Percentiles rank a stretch among this genome's conserved stretches.
phyloP scores from a whole-genome alignment of 2,888 invertebrate species.

The Drosophila dives region DNA sequence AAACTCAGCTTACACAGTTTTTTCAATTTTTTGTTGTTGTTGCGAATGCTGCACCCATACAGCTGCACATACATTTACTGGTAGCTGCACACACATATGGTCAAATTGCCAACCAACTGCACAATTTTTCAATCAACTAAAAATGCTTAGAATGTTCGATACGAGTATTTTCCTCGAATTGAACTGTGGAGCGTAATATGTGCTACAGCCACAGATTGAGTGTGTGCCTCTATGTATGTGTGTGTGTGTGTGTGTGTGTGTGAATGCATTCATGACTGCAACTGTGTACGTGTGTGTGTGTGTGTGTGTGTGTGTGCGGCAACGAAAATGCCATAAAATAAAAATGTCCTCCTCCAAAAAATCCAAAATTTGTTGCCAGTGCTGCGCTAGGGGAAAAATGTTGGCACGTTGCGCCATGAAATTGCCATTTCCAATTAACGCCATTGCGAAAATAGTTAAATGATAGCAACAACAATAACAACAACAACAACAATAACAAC shows the following conservation, averaged over 20 bases:
- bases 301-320: conserved; percentile 26
- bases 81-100: conserved; percentile 12
- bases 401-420: conserved; percentile 64
- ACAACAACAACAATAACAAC: conserved; percentile 39
- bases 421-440: conserved; percentile 83
- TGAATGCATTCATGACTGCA: conserved; percentile 33
- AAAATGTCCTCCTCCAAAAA: conserved; percentile 52
- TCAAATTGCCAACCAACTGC: conserved; percentile 71
- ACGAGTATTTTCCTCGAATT: conserved; percentile 63
- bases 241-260: conserved; percentile 10
- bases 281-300: conserved; percentile 21
- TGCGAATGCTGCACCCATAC: neutral
- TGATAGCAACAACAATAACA: conserved; percentile 45
- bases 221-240: conserved; percentile 3
- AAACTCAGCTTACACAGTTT: conserved; percentile 69
- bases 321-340: conserved; percentile 67
- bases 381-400: conserved; percentile 26
- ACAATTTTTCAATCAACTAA: conserved; percentile 80
- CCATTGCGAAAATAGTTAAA: conserved; percentile 81
- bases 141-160: conserved; percentile 69
- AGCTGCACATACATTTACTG: conserved; percentile 5
- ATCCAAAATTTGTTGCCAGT: conserved; percentile 52
- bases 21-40: neutral
- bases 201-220: conserved; percentile 65
- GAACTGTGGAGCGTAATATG: conserved; percentile 53